A percentile compares a stretch with the other conserved stretches of the same genome.
These are phyloP conservation scores for Drosophila paucipuncta DNA, from an alignment of 2,888 invertebrate species.

Conservation along the genomic window DNA sequence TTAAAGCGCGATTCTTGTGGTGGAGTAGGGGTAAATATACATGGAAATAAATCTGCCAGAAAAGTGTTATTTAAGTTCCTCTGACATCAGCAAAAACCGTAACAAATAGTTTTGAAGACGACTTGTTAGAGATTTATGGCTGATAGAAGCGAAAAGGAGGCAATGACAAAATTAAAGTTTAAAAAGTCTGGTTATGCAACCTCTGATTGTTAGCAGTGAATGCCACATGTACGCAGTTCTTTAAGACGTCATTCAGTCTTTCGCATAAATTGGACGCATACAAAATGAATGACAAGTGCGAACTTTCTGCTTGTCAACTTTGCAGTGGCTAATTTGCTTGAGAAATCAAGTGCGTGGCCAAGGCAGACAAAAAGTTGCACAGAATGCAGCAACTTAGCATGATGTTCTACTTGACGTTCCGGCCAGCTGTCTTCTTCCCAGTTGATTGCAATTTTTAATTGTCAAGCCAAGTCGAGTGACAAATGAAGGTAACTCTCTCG, in stretches of 20 bases:
- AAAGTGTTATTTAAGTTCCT: background rate
- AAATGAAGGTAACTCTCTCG: constrained; percentile 57
- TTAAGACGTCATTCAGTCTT: background rate
- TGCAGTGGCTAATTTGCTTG: constrained; percentile 46
- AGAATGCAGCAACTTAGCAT: constrained; percentile 28
- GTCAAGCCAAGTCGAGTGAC: constrained; percentile 74
- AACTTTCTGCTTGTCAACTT: constrained; percentile 27
- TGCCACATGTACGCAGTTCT: background rate
- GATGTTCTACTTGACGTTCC: constrained; percentile 34
- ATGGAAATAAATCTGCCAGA: background rate
- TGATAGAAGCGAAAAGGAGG: background rate
- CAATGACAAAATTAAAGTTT: background rate
- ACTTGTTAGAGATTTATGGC: background rate
- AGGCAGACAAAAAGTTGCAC: background rate
- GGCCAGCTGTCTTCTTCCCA: constrained; percentile 51
- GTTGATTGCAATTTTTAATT: constrained; percentile 73
- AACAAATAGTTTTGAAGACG: background rate
- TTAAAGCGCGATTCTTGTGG: constrained; percentile 27
- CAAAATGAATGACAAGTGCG: constrained; percentile 15
- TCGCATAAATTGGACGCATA: constrained; percentile 3
- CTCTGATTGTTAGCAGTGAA: background rate
- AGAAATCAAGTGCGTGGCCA: constrained; percentile 23
- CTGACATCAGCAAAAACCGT: background rate
- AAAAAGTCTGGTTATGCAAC: background rate
- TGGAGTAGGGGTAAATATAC: background rate